Base-by-base conservation (phyloP, 2,888 invertebrate species). In the Eupithecia centaureata region DNA sequence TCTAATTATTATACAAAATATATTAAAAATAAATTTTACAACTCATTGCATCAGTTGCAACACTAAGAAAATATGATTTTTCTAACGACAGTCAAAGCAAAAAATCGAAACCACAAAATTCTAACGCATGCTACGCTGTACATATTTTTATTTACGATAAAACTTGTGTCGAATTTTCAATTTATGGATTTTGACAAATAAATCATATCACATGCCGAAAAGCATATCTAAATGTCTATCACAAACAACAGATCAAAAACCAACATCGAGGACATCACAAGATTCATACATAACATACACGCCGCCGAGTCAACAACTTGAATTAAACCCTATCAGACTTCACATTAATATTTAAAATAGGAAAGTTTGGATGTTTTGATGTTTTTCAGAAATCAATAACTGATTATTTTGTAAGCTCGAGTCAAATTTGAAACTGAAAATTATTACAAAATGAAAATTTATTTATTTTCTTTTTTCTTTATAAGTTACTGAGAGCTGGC, bases 291-390 rank as follows among this genome's bases (percentile, higher is more conserved):
- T n/a, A n/a, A n/a, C n/a, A n/a, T n/a, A 51, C 5, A 25, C 51
- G 25, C 51, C 5, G 22, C 33, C 57, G 33, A 58, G 33, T 13
- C 32, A 22, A 58, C 57, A 58, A 33, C 57, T 51, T 51, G 25
- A n/a, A n/a, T n/a, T n/a, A n/a, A n/a, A n/a, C n/a, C n/a, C n/a
- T n/a, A n/a, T n/a, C n/a, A n/a, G n/a, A n/a, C n/a, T n/a, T n/a
- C n/a, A n/a, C n/a, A n/a, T 42, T 18, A 18, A 18, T 18, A 5
- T 42, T 42, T 18, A n/a, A n/a, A n/a, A n/a, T n/a, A n/a, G n/a
- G n/a, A n/a, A n/a, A n/a, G n/a, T n/a, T n/a, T n/a, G n/a, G n/a
- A n/a, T n/a, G n/a, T n/a, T n/a, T n/a, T n/a, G n/a, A n/a, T n/a
- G n/a, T n/a, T n/a, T n/a, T n/a, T n/a, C n/a, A n/a, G n/a, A n/a